Percentiles rank a stretch among this genome's conserved stretches.
These are phyloP conservation scores for Neolamprologus devosi DNA, from an alignment of 2,113 vertebrate species.

Conservation along the genomic window DNA sequence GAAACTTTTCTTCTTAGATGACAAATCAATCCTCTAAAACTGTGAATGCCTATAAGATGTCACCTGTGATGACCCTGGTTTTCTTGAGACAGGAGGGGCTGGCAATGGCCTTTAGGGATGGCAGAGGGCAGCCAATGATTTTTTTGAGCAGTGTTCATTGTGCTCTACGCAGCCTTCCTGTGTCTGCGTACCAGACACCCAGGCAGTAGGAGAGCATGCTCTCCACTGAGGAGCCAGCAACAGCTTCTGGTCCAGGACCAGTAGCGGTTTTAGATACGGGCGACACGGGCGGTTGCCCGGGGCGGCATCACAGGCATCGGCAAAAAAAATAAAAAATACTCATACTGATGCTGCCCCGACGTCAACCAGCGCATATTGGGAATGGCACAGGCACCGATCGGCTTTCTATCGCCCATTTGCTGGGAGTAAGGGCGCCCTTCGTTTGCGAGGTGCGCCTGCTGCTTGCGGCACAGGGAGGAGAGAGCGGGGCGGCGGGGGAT, in stretches of 20 bases:
- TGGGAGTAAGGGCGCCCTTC: no score
- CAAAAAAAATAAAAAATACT: no score
- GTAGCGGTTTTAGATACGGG: no score
- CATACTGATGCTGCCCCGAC: no score
- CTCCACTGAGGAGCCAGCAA: background rate
- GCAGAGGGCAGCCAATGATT: background rate
- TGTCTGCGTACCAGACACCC: background rate
- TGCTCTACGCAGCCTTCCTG: background rate
- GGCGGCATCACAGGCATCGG: no score
- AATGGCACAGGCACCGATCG: no score
- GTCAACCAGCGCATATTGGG: no score
- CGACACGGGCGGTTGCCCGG: no score
- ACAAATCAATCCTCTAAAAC: background rate
- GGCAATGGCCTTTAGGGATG: background rate
- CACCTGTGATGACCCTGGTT: background rate
- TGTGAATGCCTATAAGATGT: background rate
- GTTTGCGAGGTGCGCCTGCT: no score
- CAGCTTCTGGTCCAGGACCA: background rate
- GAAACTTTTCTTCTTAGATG: background rate
- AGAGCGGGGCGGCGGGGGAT: no score
- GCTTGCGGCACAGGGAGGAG: no score
- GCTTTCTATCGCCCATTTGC: no score
- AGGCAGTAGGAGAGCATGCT: background rate
- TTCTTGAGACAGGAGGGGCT: background rate
- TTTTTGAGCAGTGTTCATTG: background rate